phyloP scores from a whole-genome alignment of 2,888 invertebrate species.

The Stenotaenia linearis region DNA sequence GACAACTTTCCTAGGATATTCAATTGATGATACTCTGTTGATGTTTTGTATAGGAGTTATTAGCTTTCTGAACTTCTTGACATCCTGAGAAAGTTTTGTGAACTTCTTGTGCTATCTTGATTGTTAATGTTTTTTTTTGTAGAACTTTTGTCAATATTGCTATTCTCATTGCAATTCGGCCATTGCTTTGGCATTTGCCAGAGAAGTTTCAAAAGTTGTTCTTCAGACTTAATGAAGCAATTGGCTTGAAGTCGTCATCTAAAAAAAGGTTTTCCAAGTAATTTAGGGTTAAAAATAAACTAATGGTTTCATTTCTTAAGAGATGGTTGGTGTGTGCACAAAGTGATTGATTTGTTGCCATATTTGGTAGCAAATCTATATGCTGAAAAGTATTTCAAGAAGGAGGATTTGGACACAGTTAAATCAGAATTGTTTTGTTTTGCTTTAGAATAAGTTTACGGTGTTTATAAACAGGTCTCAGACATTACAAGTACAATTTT shows the following conservation, averaged over 20 bases:
- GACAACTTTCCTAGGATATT: too few species aligned
- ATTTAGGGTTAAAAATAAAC: neutral
- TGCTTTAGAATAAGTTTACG: neutral
- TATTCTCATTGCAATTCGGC: neutral
- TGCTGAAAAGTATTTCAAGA: neutral
- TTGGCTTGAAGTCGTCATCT: neutral
- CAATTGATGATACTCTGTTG: too few species aligned
- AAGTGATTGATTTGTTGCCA: neutral
- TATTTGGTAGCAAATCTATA: neutral
- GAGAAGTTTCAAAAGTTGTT: neutral
- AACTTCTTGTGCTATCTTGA: neutral
- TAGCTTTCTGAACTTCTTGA: too few species aligned
- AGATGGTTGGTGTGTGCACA: neutral
- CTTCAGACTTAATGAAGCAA: neutral
- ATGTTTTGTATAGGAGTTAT: too few species aligned
- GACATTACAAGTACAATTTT: neutral
- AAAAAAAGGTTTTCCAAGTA: neutral
- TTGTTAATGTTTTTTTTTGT: neutral
- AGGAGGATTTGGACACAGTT: neutral
- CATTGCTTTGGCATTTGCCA: neutral
- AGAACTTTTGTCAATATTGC: neutral
- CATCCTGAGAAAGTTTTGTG: neutral
- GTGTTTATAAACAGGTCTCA: neutral
- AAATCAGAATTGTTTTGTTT: neutral
- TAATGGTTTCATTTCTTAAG: neutral